These are phyloP conservation scores for Aricia agestis DNA, from an alignment of 1,140 invertebrate species.

Conservation along the genomic window DNA sequence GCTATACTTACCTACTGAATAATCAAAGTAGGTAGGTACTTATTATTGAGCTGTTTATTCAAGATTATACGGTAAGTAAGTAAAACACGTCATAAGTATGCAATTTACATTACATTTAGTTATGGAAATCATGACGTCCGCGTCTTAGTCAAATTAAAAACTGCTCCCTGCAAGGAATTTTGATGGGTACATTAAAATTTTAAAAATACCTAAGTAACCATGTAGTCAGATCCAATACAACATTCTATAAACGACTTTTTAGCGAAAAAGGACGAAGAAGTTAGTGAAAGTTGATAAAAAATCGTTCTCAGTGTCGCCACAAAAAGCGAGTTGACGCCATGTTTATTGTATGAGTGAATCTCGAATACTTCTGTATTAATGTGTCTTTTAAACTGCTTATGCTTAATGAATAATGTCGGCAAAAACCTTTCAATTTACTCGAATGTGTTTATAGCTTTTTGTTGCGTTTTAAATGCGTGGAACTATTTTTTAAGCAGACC, in stretches of 20 bases:
- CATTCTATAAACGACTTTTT: conserved; percentile 20
- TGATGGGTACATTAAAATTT: neutral
- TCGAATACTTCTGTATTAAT: conserved; percentile 60
- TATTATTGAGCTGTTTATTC: no score
- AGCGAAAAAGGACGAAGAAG: conserved; percentile 30
- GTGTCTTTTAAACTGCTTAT: conserved; percentile 21
- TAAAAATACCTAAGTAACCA: neutral
- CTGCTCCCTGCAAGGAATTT: neutral
- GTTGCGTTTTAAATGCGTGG: neutral
- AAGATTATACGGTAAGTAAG: no score
- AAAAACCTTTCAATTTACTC: conserved; percentile 7
- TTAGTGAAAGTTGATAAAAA: conserved; percentile 45
- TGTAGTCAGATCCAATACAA: neutral
- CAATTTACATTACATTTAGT: neutral
- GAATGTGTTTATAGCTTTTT: neutral
- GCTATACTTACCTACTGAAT: no score
- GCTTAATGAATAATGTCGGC: conserved; percentile 13
- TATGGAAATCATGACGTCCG: neutral
- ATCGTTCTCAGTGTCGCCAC: conserved; percentile 36
- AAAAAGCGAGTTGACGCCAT: conserved; percentile 49
- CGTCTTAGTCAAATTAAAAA: neutral
- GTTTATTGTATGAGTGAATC: conserved; percentile 71
- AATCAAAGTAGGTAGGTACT: no score
- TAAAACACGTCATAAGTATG: neutral
- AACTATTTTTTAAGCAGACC: neutral